These are phyloP conservation scores for Otolemur garnettii DNA, from an alignment of 2,113 vertebrate species.

Conservation along the genomic window DNA sequence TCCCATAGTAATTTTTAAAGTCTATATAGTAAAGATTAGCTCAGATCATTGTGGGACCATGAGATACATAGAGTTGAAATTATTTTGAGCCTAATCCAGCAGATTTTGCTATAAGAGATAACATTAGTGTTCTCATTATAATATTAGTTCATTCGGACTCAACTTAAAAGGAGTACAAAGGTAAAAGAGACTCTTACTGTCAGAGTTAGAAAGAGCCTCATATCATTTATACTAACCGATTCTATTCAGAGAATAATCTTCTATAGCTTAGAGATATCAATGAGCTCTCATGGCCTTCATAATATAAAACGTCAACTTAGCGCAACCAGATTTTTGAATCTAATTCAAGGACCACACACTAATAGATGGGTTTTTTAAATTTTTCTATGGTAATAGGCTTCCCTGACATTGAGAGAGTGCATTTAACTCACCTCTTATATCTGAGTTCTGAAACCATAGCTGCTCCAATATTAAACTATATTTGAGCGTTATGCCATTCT, in stretches of 20 bases:
- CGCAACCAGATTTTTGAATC: background rate
- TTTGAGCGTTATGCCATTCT: background rate
- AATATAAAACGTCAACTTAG: background rate
- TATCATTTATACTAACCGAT: background rate
- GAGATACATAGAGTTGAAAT: background rate
- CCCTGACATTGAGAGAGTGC: background rate
- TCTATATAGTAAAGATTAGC: background rate
- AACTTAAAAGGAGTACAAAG: background rate
- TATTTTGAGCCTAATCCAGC: background rate
- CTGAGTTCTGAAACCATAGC: background rate
- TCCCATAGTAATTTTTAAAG: background rate
- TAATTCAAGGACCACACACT: background rate
- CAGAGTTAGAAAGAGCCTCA: background rate
- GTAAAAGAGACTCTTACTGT: background rate
- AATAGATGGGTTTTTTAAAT: background rate
- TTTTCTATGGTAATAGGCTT: background rate
- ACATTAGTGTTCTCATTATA: background rate
- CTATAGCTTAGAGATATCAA: background rate
- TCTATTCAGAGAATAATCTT: background rate
- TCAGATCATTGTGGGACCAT: background rate
- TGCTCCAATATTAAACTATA: background rate
- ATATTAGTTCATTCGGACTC: background rate
- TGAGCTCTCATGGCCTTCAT: background rate
- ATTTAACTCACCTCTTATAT: background rate
- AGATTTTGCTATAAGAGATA: background rate